Conservation (phyloP, 2,797 vertebrate species). For the Eospalax fontanierii region DNA sequence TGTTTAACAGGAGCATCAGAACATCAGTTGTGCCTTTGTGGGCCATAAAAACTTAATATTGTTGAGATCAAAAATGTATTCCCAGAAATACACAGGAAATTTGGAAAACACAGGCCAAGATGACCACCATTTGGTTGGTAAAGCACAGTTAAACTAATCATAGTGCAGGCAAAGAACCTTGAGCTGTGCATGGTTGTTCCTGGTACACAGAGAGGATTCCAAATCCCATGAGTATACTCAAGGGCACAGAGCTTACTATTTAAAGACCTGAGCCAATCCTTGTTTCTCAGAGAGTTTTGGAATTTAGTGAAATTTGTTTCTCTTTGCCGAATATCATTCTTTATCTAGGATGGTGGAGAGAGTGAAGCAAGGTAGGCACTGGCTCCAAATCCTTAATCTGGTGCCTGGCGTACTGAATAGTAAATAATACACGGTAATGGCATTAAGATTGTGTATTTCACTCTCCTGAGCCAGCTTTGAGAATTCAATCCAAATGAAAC, state of each 20-base stretch:
- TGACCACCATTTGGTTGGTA: not conserved
- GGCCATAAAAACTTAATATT: conserved; percentile 16
- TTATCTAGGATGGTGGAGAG: not conserved
- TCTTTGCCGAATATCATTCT: not conserved
- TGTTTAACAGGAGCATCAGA: not conserved
- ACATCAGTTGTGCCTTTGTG: not conserved
- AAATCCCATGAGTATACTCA: not conserved
- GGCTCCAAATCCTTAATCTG: not conserved
- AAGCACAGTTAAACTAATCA: not conserved
- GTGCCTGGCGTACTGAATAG: not conserved
- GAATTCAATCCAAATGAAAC: not conserved
- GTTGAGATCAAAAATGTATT: not conserved
- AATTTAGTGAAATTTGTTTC: not conserved
- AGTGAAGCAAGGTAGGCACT: not conserved
- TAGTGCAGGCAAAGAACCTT: not conserved
- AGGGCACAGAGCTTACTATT: not conserved
- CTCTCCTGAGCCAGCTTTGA: not conserved
- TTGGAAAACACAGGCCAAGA: not conserved
- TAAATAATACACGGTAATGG: not conserved
- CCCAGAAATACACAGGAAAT: not conserved
- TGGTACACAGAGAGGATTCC: not conserved
- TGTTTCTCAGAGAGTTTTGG: not conserved
- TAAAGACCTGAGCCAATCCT: not conserved
- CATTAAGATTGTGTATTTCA: not conserved
- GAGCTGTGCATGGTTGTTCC: not conserved